Conservation (phyloP, 2,888 invertebrate genomes). For the Caenorhabditis sp. region DNA sequence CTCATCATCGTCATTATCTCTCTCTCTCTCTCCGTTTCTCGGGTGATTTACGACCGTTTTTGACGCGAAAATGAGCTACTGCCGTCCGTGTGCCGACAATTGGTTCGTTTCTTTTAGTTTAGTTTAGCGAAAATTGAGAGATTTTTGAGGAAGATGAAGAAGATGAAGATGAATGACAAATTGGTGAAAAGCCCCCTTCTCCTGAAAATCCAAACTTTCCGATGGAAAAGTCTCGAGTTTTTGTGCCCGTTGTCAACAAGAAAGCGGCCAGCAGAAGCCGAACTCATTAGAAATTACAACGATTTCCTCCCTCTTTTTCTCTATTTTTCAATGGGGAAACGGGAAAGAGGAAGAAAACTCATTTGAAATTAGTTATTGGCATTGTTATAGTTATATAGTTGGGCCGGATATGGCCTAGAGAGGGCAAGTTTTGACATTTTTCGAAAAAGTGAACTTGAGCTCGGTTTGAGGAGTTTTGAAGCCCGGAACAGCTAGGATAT, state of each 20-base stretch:
- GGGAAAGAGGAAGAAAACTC: background rate
- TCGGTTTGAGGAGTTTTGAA: too few species aligned
- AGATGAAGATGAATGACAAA: background rate
- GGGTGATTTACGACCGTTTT: slow-evolving; percentile 1
- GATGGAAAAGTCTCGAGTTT: background rate
- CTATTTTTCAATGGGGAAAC: background rate
- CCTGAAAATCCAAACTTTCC: too few species aligned
- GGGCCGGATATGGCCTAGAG: background rate
- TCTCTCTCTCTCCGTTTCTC: too few species aligned
- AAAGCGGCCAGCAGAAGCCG: background rate
- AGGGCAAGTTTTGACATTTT: too few species aligned
- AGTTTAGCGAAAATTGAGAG: too few species aligned
- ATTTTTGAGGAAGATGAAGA: too few species aligned
- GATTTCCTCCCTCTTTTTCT: background rate
- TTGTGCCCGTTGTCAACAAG: background rate
- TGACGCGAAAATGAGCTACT: slow-evolving; percentile 7
- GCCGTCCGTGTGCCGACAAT: too few species aligned
- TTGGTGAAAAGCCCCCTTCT: too few species aligned
- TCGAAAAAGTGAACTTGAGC: too few species aligned
- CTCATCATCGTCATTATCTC: slow-evolving; percentile 3
- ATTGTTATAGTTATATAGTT: slow-evolving; percentile 9
- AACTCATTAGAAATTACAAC: slow-evolving; percentile 12
- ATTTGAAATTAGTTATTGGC: slow-evolving; percentile 7
- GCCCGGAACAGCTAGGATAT: too few species aligned
- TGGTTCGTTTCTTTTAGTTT: background rate